These are phyloP conservation scores for Acarapis woodi DNA, from an alignment of 1,140 invertebrate genomes.

Conservation along the genomic window DNA sequence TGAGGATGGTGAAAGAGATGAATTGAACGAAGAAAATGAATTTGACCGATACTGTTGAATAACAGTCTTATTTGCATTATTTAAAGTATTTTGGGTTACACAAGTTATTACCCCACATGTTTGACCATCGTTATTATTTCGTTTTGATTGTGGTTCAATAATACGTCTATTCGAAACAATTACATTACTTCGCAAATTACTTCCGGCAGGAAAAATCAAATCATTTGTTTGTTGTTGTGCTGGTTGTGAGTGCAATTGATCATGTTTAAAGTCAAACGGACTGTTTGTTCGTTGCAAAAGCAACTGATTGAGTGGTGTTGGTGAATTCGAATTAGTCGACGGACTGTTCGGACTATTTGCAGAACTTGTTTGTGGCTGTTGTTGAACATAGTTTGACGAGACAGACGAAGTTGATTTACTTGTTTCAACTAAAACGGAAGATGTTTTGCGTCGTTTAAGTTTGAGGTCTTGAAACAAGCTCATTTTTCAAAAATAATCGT, in stretches of 20 bases:
- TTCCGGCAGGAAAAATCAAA: background rate
- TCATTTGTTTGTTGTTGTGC: background rate
- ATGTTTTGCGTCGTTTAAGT: slow-evolving; percentile 63
- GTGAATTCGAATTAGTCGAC: background rate
- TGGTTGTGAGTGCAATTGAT: background rate
- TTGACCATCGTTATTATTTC: no score
- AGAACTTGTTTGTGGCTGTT: background rate
- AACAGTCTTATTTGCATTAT: background rate
- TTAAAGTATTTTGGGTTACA: background rate
- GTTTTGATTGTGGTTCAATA: no score
- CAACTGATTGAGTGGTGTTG: background rate
- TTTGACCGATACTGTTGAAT: background rate
- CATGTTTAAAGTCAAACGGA: background rate
- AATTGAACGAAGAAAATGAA: slow-evolving; percentile 4
- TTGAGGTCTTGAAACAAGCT: slow-evolving; percentile 94
- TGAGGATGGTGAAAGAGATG: slow-evolving; percentile 10
- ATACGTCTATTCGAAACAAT: background rate
- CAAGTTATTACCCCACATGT: no score
- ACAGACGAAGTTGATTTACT: background rate
- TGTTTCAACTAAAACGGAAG: background rate
- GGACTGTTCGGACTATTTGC: no score
- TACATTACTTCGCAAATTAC: background rate
- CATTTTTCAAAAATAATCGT: no score
- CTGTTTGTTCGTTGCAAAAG: background rate
- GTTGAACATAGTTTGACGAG: background rate